These are phyloP conservation scores for Himalopsyche kuldschensis DNA, from an alignment of 2,888 invertebrate species.

Conservation along the genomic window DNA sequence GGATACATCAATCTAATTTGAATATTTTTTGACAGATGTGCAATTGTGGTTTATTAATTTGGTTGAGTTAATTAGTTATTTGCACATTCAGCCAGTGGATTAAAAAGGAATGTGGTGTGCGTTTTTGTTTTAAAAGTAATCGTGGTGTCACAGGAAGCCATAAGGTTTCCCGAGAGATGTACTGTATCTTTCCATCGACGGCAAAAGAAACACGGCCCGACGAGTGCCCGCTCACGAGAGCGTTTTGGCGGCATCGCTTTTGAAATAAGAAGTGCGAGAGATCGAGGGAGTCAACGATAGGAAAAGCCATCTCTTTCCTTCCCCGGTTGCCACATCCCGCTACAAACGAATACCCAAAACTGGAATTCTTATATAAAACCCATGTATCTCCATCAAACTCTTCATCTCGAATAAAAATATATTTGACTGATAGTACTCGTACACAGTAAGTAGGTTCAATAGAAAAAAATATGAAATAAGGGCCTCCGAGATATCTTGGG, in stretches of 20 bases:
- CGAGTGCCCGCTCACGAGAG: constrained; percentile 14
- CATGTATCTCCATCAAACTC: neutral
- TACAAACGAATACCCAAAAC: constrained; percentile 10
- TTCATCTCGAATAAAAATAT: neutral
- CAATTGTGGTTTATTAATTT: neutral
- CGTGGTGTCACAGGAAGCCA: constrained; percentile 12
- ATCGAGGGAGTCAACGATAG: constrained; percentile 13
- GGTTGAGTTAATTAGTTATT: neutral
- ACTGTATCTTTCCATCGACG: neutral
- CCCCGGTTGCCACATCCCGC: constrained; percentile 14
- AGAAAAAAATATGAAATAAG: neutral
- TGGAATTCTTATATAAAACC: constrained; percentile 1
- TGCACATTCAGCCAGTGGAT: neutral
- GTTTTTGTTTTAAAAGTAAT: neutral
- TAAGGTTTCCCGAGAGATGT: constrained; percentile 12
- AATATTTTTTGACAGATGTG: neutral
- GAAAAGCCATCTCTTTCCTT: neutral
- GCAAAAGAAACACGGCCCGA: neutral
- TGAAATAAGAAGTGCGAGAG: constrained; percentile 24
- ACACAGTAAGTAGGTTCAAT: neutral
- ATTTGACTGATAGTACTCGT: neutral
- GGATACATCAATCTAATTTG: neutral
- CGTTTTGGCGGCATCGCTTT: constrained; percentile 32
- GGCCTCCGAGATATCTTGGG: neutral
- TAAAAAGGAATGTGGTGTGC: neutral